Percentiles rank a stretch among this genome's conserved stretches.
These are phyloP conservation scores for Actinia tenebrosa DNA, from an alignment of 64 coral and sea anemone genomes.

Conservation along the genomic window DNA sequence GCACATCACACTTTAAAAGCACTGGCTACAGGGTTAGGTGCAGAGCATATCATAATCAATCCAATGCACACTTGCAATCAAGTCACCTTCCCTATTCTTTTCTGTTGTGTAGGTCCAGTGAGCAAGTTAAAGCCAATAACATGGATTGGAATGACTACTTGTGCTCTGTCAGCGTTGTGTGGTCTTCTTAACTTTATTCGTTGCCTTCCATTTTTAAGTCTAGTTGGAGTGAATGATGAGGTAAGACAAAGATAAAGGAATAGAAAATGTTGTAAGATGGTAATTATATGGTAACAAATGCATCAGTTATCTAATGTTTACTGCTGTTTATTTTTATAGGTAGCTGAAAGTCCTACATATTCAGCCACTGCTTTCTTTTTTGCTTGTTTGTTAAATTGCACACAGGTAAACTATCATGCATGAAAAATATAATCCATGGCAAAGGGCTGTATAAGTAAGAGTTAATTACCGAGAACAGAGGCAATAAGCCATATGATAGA, in stretches of 20 bases:
- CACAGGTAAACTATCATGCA: constrained; percentile 43
- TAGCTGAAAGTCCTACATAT: neutral
- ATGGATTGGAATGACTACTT: constrained; percentile 59
- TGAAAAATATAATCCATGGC: no score
- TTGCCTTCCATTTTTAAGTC: constrained; percentile 73
- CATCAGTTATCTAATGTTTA: neutral
- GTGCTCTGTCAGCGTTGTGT: constrained; percentile 70
- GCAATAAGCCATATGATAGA: no score
- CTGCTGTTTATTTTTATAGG: neutral
- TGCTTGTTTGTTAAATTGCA: constrained; percentile 65
- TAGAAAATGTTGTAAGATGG: no score
- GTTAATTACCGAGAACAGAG: no score
- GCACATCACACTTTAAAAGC: no score
- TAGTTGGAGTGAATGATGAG: constrained; percentile 77
- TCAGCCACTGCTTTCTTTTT: constrained; percentile 68
- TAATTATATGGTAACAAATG: neutral
- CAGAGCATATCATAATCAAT: no score
- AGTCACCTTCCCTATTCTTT: no score
- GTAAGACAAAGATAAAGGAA: neutral
- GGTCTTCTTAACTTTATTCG: constrained; percentile 77
- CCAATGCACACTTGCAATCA: no score
- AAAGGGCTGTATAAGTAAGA: no score
- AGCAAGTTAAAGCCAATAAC: constrained; percentile 61
- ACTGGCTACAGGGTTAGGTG: no score
- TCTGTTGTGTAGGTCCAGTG: constrained; percentile 49